These are phyloP conservation scores for Phania funesta DNA, from an alignment of 2,888 invertebrate genomes.

Conservation along the genomic window DNA sequence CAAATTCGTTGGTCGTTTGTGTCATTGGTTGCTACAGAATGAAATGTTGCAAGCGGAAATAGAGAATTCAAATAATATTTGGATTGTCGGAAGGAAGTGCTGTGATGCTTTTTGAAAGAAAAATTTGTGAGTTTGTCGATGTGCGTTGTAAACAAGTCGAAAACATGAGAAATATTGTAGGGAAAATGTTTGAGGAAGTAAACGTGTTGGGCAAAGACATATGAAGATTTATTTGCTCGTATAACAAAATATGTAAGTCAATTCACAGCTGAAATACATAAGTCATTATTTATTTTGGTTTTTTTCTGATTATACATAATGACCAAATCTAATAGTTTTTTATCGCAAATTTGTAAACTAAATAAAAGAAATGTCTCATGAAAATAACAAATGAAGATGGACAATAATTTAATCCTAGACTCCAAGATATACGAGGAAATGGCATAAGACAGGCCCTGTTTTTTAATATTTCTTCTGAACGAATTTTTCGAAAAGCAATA, in stretches of 20 bases:
- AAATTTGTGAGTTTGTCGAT: slow-evolving; percentile 11
- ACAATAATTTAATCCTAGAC: no score
- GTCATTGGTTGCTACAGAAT: slow-evolving; percentile 19
- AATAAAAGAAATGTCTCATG: no score
- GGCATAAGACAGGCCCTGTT: no score
- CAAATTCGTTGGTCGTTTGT: background rate
- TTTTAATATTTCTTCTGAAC: no score
- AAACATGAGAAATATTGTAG: background rate
- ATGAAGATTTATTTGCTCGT: slow-evolving; percentile 32
- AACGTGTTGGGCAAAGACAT: slow-evolving; percentile 33
- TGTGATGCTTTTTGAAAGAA: slow-evolving; percentile 28
- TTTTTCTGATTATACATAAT: no score
- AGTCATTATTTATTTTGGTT: slow-evolving; percentile 3
- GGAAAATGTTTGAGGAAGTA: slow-evolving; percentile 18
- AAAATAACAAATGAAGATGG: no score
- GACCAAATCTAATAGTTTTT: no score
- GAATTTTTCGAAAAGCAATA: no score
- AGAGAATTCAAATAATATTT: slow-evolving; percentile 61
- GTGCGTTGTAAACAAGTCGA: background rate
- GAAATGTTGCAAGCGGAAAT: slow-evolving; percentile 57
- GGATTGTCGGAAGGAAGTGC: slow-evolving; percentile 62
- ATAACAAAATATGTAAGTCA: background rate
- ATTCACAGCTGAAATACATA: background rate
- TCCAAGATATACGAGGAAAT: no score
- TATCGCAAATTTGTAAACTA: no score